These are phyloP conservation scores for Tromatobia lineatoria DNA, from an alignment of 2,888 invertebrate species.

Conservation along the genomic window DNA sequence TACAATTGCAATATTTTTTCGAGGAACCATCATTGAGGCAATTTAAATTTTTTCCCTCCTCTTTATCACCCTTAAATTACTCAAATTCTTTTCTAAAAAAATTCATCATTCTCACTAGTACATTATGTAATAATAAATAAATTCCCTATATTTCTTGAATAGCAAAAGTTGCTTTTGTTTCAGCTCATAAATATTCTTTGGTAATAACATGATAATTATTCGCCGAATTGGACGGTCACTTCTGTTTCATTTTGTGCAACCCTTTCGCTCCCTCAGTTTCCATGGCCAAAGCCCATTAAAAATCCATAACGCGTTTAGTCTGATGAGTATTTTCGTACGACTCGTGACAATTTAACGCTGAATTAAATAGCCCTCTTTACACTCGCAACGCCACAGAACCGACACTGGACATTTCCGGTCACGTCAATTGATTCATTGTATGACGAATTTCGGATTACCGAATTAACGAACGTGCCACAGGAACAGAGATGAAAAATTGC, in stretches of 20 bases:
- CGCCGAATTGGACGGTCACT: not conserved
- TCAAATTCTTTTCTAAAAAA: too few relatives aligned
- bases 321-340: conserved; percentile 72
- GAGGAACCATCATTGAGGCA: too few relatives aligned
- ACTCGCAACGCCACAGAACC: not conserved
- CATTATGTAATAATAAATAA: too few relatives aligned
- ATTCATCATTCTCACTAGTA: too few relatives aligned
- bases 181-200: not conserved
- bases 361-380: conserved; percentile 72
- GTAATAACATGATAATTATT: not conserved
- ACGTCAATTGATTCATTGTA: conserved; percentile 76
- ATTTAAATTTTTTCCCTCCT: too few relatives aligned
- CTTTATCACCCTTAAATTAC: too few relatives aligned
- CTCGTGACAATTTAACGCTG: conserved; percentile 69
- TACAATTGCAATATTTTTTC: too few relatives aligned
- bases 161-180: not conserved
- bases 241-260: not conserved
- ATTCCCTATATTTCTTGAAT: too few relatives aligned
- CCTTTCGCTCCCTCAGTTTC: conserved; percentile 5
- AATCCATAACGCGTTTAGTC: conserved; percentile 74
- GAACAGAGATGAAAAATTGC: conserved; percentile 6
- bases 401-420: conserved; percentile 62
- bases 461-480: conserved; percentile 68
- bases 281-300: conserved; percentile 66
- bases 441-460: conserved; percentile 73